Conservation (phyloP, 2,113 vertebrate genomes). For the Condylura cristata region DNA sequence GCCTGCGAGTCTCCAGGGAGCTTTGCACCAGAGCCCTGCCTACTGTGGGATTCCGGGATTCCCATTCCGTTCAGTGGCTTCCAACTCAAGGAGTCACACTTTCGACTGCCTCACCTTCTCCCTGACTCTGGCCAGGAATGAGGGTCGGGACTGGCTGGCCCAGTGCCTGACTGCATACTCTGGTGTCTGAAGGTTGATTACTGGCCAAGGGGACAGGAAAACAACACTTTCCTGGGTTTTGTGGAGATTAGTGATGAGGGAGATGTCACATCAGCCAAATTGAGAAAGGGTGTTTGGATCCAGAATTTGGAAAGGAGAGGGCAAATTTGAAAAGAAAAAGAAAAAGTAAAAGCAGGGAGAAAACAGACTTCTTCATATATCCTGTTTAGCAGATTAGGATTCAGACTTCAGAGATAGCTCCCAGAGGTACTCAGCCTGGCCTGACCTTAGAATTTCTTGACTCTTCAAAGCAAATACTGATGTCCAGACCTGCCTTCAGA, state of each 20-base stretch:
- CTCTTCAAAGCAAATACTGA: background rate
- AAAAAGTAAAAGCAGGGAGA: background rate
- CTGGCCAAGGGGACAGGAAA: background rate
- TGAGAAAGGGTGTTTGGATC: background rate
- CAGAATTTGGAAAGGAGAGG: background rate
- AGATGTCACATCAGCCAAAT: conserved; percentile 6
- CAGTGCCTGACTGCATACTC: background rate
- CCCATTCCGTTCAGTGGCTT: background rate
- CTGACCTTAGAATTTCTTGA: background rate
- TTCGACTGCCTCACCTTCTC: background rate
- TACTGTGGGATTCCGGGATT: background rate
- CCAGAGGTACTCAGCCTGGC: background rate
- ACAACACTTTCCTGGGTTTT: background rate
- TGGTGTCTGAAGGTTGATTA: background rate
- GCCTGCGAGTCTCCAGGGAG: background rate
- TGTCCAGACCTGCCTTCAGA: background rate
- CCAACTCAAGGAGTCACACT: background rate
- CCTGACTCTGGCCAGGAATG: background rate
- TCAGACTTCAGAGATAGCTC: background rate
- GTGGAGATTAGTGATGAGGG: background rate
- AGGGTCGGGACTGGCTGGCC: background rate
- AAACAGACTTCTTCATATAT: background rate
- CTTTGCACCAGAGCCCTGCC: background rate
- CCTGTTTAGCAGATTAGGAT: background rate
- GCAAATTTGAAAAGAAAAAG: background rate